Base-by-base conservation (phyloP, 1,140 invertebrate species). In the Drosophila sulfurigaster region DNA sequence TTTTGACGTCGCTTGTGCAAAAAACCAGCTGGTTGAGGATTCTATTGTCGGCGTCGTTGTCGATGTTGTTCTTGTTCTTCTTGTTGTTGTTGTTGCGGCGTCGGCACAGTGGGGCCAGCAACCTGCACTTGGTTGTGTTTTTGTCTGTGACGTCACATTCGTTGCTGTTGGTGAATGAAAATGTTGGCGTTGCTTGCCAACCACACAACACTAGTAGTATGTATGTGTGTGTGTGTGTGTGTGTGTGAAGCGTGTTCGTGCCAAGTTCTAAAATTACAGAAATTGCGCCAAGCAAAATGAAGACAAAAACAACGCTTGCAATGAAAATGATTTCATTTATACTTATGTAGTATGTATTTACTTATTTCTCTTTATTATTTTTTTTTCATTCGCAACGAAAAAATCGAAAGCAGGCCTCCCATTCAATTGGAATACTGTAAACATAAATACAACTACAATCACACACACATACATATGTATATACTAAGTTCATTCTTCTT, bases 181-280 rank as follows among this genome's bases (percentile, higher is more conserved):
- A 76, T 7, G 71, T 71, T 64, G 68, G 70, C 38, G 52, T 66
- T 73, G 32, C 20, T 16, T 51, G 70, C 75, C 70, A 82, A 79
- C 70, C 69, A 74, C 46, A 63, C 56, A 66, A 30, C 58, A 68
- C 10, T 63, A 25, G 20, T 25, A 4, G 20, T 25, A 8, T 32
- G 25, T 45, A 49, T 48, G 10, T 25, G 1, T 32, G 5, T 48
- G 5, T 43, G 41, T 57, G n/a, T 56, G 15, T 46, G 45, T 58
- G 35, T 58, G 28, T 56, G 54, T 56, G 4, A 35, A 11, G n/a
- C 7, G 28, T 8, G 71, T 69, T 74, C 70, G 85, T 88, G 85
- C 85, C 85, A 89, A 89, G 78, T 89, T 89, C 85, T 89, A 89
- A 90, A 89, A 89, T 88, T 85, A 85, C 85, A 75, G 56, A 78